phyloP scores from a whole-genome alignment of 2,888 invertebrate genomes.

The Morinoia aosen region DNA sequence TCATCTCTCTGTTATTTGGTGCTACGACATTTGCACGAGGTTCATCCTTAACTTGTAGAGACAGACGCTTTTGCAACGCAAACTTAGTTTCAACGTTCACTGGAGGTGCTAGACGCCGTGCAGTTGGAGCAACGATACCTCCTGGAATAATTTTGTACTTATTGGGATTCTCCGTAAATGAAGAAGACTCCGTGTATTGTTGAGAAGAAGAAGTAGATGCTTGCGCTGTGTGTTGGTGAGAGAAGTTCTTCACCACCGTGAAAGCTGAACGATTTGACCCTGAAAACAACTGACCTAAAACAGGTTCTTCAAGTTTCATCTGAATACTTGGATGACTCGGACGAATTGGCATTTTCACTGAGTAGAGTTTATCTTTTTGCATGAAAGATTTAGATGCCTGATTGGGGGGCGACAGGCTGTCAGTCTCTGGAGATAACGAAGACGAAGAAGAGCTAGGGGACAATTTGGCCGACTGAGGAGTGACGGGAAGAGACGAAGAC shows the following conservation, averaged over 20 bases:
- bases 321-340: constrained; percentile 41
- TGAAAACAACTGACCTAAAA: constrained; percentile 40
- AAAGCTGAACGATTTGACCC: constrained; percentile 43
- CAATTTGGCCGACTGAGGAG: constrained; percentile 12
- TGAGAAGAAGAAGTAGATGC: not conserved
- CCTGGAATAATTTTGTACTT: not conserved
- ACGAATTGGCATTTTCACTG: constrained; percentile 9
- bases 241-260: not conserved
- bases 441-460: constrained; percentile 20
- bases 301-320: constrained; percentile 7
- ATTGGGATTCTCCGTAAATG: not conserved
- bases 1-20: not conserved
- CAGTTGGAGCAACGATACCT: not conserved
- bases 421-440: constrained; percentile 20
- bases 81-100: not conserved
- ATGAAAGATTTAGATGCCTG: not conserved
- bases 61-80: not conserved
- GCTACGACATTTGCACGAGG: not conserved
- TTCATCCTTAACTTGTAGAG: not conserved
- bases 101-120: not conserved
- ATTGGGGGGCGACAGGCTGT: not conserved
- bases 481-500: constrained; percentile 1
- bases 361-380: not conserved
- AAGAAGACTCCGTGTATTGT: not conserved
- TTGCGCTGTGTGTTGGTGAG: not conserved